phyloP scores from a whole-genome alignment of 2,113 vertebrate genomes.

The Dromiciops gliroides region DNA sequence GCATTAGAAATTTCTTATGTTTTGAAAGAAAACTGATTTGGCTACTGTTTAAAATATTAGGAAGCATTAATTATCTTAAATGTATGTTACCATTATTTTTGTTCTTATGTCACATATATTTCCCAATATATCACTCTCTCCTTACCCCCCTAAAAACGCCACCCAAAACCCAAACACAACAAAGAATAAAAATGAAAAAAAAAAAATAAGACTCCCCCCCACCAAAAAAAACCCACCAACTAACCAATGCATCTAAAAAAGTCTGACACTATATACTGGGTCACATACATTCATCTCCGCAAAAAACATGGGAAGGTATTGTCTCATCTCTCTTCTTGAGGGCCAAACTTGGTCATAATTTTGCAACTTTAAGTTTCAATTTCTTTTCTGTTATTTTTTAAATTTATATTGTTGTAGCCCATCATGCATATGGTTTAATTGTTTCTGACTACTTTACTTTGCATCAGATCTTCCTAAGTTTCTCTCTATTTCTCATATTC shows the following conservation, averaged over 20 bases:
- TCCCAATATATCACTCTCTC: neutral
- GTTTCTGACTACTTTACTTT: neutral
- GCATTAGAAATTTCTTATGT: constrained; percentile 8
- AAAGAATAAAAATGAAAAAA: neutral
- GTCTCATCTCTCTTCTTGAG: neutral
- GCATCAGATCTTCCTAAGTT: neutral
- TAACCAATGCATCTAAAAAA: neutral
- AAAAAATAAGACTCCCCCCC: neutral
- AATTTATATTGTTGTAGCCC: neutral
- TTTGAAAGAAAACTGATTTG: neutral
- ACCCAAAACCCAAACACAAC: no score
- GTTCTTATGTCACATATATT: neutral
- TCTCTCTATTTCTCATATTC: neutral
- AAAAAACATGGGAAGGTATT: neutral
- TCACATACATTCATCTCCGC: neutral
- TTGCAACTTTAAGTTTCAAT: neutral
- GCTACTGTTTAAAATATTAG: constrained; percentile 36
- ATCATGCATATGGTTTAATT: neutral
- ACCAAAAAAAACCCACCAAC: no score
- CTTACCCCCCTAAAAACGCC: neutral
- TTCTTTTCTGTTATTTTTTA: neutral
- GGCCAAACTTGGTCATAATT: neutral
- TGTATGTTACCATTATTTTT: neutral
- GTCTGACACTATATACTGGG: neutral
- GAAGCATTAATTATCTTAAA: neutral